Conservation (phyloP, 2,888 invertebrate species). For the Zygogramma bicolorata region DNA sequence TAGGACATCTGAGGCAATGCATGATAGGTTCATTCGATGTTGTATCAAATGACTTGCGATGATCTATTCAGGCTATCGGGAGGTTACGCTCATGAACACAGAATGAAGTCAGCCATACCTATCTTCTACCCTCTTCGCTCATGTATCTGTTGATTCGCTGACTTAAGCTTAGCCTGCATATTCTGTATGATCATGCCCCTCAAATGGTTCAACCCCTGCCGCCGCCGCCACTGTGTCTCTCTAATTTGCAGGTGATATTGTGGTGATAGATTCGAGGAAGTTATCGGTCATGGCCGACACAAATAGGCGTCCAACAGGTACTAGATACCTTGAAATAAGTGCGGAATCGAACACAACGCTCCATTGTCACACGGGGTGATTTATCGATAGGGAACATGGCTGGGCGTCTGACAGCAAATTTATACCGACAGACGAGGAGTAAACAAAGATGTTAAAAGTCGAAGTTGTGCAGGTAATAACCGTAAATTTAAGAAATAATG, state of each 20-base stretch:
- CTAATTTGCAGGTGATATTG: constrained; percentile 49
- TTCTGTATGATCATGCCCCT: too few relatives aligned
- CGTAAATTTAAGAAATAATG: constrained; percentile 46
- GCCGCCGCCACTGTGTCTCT: constrained; percentile 22
- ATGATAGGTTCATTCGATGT: too few relatives aligned
- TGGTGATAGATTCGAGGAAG: constrained; percentile 51
- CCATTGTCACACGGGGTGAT: constrained; percentile 45
- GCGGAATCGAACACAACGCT: constrained; percentile 48
- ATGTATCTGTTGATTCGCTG: too few relatives aligned
- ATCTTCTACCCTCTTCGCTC: too few relatives aligned
- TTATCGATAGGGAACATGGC: constrained; percentile 42
- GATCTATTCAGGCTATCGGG: too few relatives aligned
- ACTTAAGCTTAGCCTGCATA: too few relatives aligned
- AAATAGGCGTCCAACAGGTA: constrained; percentile 46
- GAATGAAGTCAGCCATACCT: too few relatives aligned
- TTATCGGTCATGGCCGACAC: constrained; percentile 45
- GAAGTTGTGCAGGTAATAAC: constrained; percentile 38
- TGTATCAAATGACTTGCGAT: too few relatives aligned
- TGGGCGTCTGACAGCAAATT: constrained; percentile 43
- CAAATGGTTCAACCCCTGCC: neutral
- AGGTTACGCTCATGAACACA: too few relatives aligned
- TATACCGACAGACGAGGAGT: constrained; percentile 41
- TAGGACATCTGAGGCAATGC: too few relatives aligned
- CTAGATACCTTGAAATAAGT: constrained; percentile 45
- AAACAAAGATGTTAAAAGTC: constrained; percentile 45